Conservation (phyloP, 2,113 vertebrate species). For the Scophthalmus maximus region DNA sequence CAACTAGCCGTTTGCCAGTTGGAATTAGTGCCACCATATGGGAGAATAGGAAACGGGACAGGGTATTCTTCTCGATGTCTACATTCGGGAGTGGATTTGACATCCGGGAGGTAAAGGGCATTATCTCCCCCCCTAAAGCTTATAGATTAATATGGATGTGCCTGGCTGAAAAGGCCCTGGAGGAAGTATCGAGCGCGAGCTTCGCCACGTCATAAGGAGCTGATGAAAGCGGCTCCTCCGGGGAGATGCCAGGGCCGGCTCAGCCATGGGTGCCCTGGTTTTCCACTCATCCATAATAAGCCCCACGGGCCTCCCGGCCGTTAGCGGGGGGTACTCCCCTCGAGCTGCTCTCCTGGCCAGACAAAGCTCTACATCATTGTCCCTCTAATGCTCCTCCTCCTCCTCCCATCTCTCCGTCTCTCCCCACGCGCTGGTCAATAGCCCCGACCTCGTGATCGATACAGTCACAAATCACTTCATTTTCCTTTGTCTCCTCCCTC, state of each 20-base stretch:
- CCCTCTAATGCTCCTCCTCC: constrained; percentile 26
- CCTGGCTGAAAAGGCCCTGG: constrained; percentile 30
- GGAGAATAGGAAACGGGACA: constrained; percentile 18
- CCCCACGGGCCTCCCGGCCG: constrained; percentile 11
- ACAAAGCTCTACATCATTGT: constrained; percentile 51
- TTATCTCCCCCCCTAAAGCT: constrained; percentile 43
- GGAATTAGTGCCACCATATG: constrained; percentile 49
- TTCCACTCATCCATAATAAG: constrained; percentile 40
- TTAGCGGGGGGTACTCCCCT: neutral
- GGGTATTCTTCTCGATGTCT: constrained; percentile 40
- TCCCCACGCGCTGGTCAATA: constrained; percentile 78
- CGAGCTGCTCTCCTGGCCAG: constrained; percentile 22
- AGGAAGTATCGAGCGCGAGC: constrained; percentile 30
- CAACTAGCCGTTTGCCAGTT: constrained; percentile 38
- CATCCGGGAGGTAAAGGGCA: constrained; percentile 30
- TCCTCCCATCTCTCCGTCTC: constrained; percentile 47
- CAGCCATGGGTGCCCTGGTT: constrained; percentile 34
- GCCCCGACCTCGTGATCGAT: constrained; percentile 72
- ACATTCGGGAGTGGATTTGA: constrained; percentile 43
- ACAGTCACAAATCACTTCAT: constrained; percentile 80
- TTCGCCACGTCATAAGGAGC: constrained; percentile 22
- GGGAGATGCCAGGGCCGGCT: neutral
- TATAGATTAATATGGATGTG: constrained; percentile 59
- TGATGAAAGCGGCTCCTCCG: constrained; percentile 36
- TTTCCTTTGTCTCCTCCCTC: constrained; percentile 67